phyloP scores from a whole-genome alignment of 2,888 invertebrate species.

The Cryptocephalus primarius region DNA sequence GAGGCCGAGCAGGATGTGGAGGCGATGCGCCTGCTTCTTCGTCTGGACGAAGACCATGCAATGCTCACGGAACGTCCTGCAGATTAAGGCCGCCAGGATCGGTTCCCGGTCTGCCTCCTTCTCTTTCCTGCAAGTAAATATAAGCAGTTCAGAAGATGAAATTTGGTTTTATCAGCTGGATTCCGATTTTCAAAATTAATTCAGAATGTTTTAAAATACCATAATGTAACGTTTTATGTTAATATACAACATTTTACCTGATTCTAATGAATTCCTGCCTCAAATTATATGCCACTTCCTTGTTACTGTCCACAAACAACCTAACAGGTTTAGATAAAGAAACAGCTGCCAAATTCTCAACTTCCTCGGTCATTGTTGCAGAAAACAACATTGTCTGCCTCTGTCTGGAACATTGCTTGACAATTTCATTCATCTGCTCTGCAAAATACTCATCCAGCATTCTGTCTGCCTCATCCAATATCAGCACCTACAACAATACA shows the following conservation, averaged over 20 bases:
- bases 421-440: slow-evolving; percentile 98
- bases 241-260: slow-evolving; percentile 33
- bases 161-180: too few species aligned
- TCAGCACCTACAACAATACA: slow-evolving; percentile 31
- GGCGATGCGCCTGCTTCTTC: slow-evolving; percentile 86
- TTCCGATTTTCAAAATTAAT: too few species aligned
- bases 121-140: slow-evolving; percentile 39
- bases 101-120: slow-evolving; percentile 89
- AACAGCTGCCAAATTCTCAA: slow-evolving; percentile 86
- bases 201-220: too few species aligned
- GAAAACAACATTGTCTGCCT: slow-evolving; percentile 97
- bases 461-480: slow-evolving; percentile 70
- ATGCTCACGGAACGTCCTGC: slow-evolving; percentile 82
- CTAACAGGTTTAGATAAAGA: slow-evolving; percentile 88
- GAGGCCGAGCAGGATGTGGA: slow-evolving; percentile 85
- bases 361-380: slow-evolving; percentile 98
- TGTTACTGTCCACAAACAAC: slow-evolving; percentile 92
- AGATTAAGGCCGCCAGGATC: slow-evolving; percentile 69
- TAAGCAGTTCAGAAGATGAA: background rate
- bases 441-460: slow-evolving; percentile 99
- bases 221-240: too few species aligned
- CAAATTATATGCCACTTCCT: slow-evolving; percentile 89
- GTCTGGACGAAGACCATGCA: slow-evolving; percentile 95
- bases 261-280: slow-evolving; percentile 94
- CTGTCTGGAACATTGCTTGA: slow-evolving; percentile 79